phyloP scores from a whole-genome alignment of 30 jellyfish, hydroid and myxozoan genomes.

The Nemopilema nomurai region DNA sequence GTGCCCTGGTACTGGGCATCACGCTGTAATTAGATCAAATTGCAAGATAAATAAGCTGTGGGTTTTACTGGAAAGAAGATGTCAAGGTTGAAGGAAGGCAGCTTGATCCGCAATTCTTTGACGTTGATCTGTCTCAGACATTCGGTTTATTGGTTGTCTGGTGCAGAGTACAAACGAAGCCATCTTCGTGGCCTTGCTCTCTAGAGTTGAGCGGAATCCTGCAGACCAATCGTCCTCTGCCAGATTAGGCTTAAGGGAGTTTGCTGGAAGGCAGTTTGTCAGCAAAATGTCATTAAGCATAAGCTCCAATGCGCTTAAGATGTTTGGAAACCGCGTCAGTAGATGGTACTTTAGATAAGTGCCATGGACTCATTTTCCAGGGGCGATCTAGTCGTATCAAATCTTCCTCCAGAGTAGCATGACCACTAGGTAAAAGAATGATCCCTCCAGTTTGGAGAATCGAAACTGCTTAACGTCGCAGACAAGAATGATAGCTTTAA shows the following conservation, averaged over 20 bases:
- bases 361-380: not conserved
- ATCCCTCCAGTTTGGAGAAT: too few species aligned
- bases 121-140: not conserved
- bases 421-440: too few species aligned
- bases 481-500: too few species aligned
- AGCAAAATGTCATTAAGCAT: not conserved
- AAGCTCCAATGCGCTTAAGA: not conserved
- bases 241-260: not conserved
- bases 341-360: not conserved
- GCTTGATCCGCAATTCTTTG: not conserved
- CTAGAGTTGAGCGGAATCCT: not conserved
- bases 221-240: not conserved
- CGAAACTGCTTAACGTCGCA: too few species aligned
- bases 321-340: not conserved
- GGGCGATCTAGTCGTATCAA: not conserved
- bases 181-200: not conserved
- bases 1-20: not conserved
- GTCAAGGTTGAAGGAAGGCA: not conserved
- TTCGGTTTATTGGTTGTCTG: not conserved
- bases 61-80: not conserved
- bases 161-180: not conserved
- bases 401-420: not conserved
- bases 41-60: not conserved
- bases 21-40: not conserved
- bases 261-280: not conserved